A percentile compares a stretch with the other conserved stretches of the same genome.
phyloP scores from a whole-genome alignment of 2,888 invertebrate genomes.

The Apodemia duryi region DNA sequence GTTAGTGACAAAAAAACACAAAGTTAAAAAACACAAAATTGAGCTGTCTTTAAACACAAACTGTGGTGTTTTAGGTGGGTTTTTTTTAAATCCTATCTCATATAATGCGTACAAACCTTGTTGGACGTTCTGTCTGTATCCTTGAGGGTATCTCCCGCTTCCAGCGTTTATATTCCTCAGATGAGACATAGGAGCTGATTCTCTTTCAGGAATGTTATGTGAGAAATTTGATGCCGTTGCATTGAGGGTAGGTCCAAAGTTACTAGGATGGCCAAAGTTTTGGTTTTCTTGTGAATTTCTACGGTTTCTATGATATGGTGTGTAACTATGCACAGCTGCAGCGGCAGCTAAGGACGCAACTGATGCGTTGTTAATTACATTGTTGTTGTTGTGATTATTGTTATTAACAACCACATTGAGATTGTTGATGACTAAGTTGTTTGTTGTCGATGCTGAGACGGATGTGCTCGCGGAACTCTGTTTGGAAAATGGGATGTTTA shows the following conservation, averaged over 20 bases:
- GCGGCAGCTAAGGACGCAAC: conserved; percentile 73
- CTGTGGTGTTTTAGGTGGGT: conserved; percentile 69
- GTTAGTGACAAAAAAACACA: conserved; percentile 39
- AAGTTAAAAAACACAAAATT: conserved; percentile 47
- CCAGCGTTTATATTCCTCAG: conserved; percentile 65
- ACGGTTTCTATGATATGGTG: conserved; percentile 65
- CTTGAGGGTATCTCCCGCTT: conserved; percentile 68
- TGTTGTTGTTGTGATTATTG: conserved; percentile 76
- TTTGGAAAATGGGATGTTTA: conserved; percentile 29
- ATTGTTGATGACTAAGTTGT: conserved; percentile 75
- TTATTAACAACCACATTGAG: conserved; percentile 75
- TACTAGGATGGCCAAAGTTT: conserved; percentile 56
- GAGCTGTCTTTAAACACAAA: conserved; percentile 61
- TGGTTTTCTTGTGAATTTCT: conserved; percentile 70
- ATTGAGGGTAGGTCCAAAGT: conserved; percentile 70
- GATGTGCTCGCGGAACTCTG: conserved; percentile 72
- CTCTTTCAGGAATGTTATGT: conserved; percentile 63
- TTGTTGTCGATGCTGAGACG: conserved; percentile 72
- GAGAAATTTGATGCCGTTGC: conserved; percentile 63
- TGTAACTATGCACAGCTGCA: conserved; percentile 70
- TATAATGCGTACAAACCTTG: conserved; percentile 71
- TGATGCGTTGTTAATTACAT: conserved; percentile 73
- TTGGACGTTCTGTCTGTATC: conserved; percentile 69
- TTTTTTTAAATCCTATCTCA: conserved; percentile 56
- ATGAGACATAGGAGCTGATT: conserved; percentile 72